Base-by-base conservation (phyloP, 64 coral and sea anemone genomes). In the Orbicella faveolata region DNA sequence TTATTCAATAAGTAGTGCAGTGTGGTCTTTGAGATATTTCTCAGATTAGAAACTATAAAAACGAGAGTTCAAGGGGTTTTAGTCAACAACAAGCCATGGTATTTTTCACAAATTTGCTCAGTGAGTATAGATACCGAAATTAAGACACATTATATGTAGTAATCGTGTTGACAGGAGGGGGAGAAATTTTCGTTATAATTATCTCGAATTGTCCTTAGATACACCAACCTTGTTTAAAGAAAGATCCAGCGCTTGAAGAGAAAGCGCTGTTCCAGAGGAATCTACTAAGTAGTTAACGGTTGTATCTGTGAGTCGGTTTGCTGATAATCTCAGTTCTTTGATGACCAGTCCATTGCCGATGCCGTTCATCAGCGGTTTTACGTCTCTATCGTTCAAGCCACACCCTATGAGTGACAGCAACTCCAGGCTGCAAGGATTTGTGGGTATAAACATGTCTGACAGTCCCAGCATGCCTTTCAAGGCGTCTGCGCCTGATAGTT, bases 311-410 rank as follows among this genome's bases (percentile, higher is more conserved):
- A 94, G 77, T 16, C 93, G 83, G 79, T 94, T 94, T 21, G 85
- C 89, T 19, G 93, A 90, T 20, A 94, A 30, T 25, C n/a, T 90
- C 63, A 90, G 52, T 63, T 94, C 81, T 80, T 65, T 77, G 34
- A 94, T 53, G 18, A 76, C 55, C 76, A 94, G 76, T 20, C 89
- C 89, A 61, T 90, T 94, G 34, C 88, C 83, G n/a, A 90, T 73
- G 16, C 75, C 88, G 37, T 72, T 77, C 75, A 94, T 36, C n/a
- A 94, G 52, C 17, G 93, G 83, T 26, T 78, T 89, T 4, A 94
- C 89, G 73, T 94, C 93, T 75, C 79, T 94, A 54, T 94, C 93
- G 48, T 80, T 94, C n/a, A 94, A 89, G 9, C 88, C 73, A 74
- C 93, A 90, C 1, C 88, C 75, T 37, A 63, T 81, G 0, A 94